Base-by-base conservation (phyloP, 2,888 invertebrate species). In the Hecatera dysodea region DNA sequence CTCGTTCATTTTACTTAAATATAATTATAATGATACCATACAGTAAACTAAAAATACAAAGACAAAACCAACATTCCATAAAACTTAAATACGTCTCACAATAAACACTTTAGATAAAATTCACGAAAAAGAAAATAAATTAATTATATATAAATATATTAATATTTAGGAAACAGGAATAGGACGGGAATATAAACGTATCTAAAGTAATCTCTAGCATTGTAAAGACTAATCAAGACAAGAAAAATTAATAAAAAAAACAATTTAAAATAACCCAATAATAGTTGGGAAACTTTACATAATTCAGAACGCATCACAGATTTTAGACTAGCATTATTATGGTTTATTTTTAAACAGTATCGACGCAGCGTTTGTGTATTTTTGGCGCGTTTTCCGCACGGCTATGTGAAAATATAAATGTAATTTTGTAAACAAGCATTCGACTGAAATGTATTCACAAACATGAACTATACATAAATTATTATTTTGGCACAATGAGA, bases 11-110 rank as follows among this genome's bases (percentile, higher is more conserved):
- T 81, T 22, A 71, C 72, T 82, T 84, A 71, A 61, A 78, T 82
- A 86, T 89, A 89, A 90, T 89, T 90, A 90, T 90, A 91, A 91
- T 90, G 89, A 92, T 91, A 91, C 90, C 90, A 89, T 64, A 83
- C 71, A 82, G 72, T 80, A 84, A 75, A 74, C 75, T 75, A 82
- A 82, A 64, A 87, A 86, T 76, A 81, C 71, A 86, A 85, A 85
- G 74, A 84, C 86, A 85, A 81, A 84, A 86, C 78, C 69, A 92
- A 92, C 92, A 91, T 77, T 92, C 91, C 91, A 87, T 76, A 85
- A 88, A 84, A 75, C 74, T 50, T 68, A 72, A 50, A 70, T 68
- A n/a, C 44, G 11, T 71, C 65, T 79, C 74, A 68, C 69, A 73
- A 71, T 64, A 79, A 66, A 79, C 39, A 75, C 55, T 80, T 61